phyloP scores from a whole-genome alignment of 2,113 vertebrate genomes.

The Sorex fumeus region DNA sequence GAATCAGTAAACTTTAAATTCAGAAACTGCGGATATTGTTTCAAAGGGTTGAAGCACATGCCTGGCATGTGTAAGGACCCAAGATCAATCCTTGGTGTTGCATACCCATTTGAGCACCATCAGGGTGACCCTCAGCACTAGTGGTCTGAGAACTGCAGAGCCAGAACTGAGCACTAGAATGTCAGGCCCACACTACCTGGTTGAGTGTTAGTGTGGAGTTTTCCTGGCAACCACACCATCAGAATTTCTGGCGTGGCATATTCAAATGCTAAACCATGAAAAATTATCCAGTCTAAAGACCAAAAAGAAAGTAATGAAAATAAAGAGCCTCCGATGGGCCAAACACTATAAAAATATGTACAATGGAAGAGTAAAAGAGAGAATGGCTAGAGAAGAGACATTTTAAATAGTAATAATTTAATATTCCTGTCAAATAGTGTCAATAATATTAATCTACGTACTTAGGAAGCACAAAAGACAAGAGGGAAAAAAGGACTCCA shows the following conservation, averaged over 20 bases:
- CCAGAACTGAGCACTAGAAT: too few species aligned
- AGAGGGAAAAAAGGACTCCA: background rate
- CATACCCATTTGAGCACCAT: too few species aligned
- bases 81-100: too few species aligned
- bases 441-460: constrained; percentile 21
- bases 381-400: constrained; percentile 1
- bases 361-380: background rate
- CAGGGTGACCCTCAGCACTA: too few species aligned
- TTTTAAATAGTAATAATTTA: background rate
- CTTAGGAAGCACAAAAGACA: background rate
- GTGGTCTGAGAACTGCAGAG: too few species aligned
- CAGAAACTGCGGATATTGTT: too few species aligned
- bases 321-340: background rate
- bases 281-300: constrained; percentile 36
- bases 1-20: background rate
- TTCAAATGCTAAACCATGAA: background rate
- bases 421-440: background rate
- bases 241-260: too few species aligned
- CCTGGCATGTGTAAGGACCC: too few species aligned
- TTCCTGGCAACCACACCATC: too few species aligned
- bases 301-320: background rate
- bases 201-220: too few species aligned
- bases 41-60: too few species aligned
- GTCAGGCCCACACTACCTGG: too few species aligned
- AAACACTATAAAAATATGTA: background rate